Evolutionary conservation across 2,797 vertebrate genomes (phyloP).

Genomic region (Alosa sapidissima): DNA sequence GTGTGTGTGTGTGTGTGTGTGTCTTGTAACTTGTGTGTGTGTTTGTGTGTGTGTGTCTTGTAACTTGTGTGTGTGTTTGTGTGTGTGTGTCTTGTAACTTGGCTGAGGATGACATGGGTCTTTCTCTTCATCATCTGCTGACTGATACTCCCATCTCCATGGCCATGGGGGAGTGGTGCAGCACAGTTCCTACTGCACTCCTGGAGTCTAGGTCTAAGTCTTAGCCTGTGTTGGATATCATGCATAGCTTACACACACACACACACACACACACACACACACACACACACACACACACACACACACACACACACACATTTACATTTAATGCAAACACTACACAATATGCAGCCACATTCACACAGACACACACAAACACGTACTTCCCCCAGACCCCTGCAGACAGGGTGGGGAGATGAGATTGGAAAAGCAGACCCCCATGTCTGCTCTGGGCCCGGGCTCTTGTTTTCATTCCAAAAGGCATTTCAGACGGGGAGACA

Average conservation of each 20-base stretch:
- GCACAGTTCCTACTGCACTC: not conserved
- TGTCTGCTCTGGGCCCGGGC: not conserved
- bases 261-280: not conserved
- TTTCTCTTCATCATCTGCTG: too few relatives aligned
- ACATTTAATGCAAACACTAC: too few relatives aligned
- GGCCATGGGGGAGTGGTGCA: too few relatives aligned
- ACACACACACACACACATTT: not conserved
- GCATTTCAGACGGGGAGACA: not conserved
- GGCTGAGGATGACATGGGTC: too few relatives aligned
- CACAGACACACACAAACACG: not conserved
- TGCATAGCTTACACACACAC: not conserved
- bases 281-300: slow-evolving; percentile 3
- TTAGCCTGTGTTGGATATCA: too few relatives aligned
- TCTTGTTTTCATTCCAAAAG: not conserved
- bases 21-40: too few relatives aligned
- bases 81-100: too few relatives aligned
- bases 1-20: too few relatives aligned
- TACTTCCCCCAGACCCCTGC: not conserved
- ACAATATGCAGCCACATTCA: not conserved
- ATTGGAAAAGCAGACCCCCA: not conserved
- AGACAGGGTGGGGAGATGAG: not conserved
- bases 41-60: too few relatives aligned
- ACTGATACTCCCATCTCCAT: too few relatives aligned
- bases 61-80: too few relatives aligned
- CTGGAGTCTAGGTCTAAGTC: not conserved